Evolutionary conservation across 2,797 vertebrate species (phyloP).

Genomic region (Oreortyx pictus): DNA sequence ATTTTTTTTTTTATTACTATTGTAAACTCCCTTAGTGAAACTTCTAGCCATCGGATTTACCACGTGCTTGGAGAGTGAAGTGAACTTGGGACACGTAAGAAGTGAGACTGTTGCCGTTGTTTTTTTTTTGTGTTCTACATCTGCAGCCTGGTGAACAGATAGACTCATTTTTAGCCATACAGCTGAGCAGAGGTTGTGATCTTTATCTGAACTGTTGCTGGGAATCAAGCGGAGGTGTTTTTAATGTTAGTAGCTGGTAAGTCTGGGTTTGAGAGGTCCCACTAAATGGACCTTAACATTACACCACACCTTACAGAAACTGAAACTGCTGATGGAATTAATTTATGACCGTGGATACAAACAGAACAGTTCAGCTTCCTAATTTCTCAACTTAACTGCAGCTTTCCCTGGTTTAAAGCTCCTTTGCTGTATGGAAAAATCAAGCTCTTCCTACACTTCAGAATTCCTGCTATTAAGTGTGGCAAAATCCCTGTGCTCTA

Average conservation of each 20-base stretch:
- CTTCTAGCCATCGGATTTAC: background rate
- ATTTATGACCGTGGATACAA: background rate
- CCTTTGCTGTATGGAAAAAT: slow-evolving; percentile 9
- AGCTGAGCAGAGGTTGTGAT: background rate
- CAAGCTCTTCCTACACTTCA: background rate
- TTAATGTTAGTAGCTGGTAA: background rate
- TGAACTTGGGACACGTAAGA: background rate
- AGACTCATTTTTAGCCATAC: background rate
- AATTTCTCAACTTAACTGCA: background rate
- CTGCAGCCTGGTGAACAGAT: background rate
- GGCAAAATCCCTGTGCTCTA: background rate
- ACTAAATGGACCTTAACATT: background rate
- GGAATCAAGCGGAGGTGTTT: background rate
- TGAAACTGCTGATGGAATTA: background rate
- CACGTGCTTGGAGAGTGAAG: background rate
- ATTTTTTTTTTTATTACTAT: background rate
- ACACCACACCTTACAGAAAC: background rate
- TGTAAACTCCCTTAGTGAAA: background rate
- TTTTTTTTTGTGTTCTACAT: background rate
- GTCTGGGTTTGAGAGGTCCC: background rate
- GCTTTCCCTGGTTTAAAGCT: background rate
- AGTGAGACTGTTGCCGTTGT: background rate
- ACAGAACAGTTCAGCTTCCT: background rate
- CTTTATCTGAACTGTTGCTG: background rate
- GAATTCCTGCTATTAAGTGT: background rate